Conservation (phyloP, 2,888 invertebrate species). For the Zele albiditarsus region DNA sequence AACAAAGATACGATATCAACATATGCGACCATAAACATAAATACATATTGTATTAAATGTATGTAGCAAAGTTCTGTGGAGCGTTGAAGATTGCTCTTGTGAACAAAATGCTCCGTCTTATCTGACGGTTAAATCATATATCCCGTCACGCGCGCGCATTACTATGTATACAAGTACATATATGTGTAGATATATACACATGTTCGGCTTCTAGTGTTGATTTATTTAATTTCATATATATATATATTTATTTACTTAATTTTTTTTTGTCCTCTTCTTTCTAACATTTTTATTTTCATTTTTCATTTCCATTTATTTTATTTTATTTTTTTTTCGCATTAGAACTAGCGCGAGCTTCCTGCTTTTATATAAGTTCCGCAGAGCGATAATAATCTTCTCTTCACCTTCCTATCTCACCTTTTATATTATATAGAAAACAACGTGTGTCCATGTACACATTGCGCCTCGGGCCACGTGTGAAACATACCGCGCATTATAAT, state of each 20-base stretch:
- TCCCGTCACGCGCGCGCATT: constrained; percentile 48
- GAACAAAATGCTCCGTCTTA: constrained; percentile 54
- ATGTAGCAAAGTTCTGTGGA: constrained; percentile 38
- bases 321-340: constrained; percentile 17
- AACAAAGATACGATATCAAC: constrained; percentile 23
- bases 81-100: constrained; percentile 53
- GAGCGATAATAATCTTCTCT: constrained; percentile 49
- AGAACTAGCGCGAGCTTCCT: constrained; percentile 48
- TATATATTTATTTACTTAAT: too few relatives aligned
- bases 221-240: constrained; percentile 28
- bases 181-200: neutral
- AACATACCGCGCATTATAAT: constrained; percentile 43
- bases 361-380: constrained; percentile 49
- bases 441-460: constrained; percentile 36
- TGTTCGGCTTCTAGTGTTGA: constrained; percentile 25
- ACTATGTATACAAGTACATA: neutral
- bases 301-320: constrained; percentile 6
- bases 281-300: constrained; percentile 19
- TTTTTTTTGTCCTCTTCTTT: constrained; percentile 13
- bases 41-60: neutral
- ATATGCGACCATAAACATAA: neutral
- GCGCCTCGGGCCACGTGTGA: constrained; percentile 47
- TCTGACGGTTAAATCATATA: constrained; percentile 56
- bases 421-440: constrained; percentile 21
- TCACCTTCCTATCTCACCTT: constrained; percentile 38